Conservation (phyloP, 2,113 vertebrate species). For the Cyanoramphus novaezelandiae region DNA sequence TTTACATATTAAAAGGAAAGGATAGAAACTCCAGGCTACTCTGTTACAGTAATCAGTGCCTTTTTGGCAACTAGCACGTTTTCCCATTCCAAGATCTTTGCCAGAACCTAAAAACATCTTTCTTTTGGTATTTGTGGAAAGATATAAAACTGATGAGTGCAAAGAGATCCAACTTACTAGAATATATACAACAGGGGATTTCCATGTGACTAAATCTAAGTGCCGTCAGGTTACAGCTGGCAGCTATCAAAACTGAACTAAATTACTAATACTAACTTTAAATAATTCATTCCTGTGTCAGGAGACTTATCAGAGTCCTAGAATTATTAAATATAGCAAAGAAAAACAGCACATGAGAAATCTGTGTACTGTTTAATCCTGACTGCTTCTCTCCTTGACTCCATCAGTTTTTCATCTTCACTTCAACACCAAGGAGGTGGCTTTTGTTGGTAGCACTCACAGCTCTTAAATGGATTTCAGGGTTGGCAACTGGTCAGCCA, state of each 20-base stretch:
- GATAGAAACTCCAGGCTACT: slow-evolving; percentile 50
- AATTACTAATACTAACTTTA: slow-evolving; percentile 51
- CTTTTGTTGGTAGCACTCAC: not conserved
- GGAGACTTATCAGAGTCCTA: not conserved
- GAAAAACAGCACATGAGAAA: not conserved
- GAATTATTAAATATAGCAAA: slow-evolving; percentile 1
- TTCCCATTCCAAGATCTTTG: slow-evolving; percentile 55
- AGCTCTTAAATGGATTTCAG: not conserved
- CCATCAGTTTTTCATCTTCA: not conserved
- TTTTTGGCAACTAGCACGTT: slow-evolving; percentile 51
- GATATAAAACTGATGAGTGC: slow-evolving; percentile 67
- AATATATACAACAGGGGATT: slow-evolving; percentile 56
- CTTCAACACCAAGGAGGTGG: not conserved
- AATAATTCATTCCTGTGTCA: slow-evolving; percentile 49
- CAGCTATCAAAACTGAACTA: slow-evolving; percentile 45
- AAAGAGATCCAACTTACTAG: slow-evolving; percentile 46
- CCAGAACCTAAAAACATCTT: slow-evolving; percentile 63
- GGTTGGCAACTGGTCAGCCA: not conserved
- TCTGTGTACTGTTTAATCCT: not conserved
- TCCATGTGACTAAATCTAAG: slow-evolving; percentile 32
- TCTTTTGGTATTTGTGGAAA: slow-evolving; percentile 65
- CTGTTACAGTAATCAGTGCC: slow-evolving; percentile 70
- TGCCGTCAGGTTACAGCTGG: slow-evolving; percentile 59
- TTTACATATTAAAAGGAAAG: slow-evolving; percentile 52
- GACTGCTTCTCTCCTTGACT: not conserved